Conservation (phyloP, 2,797 vertebrate species). For the Gallinago solitaria region DNA sequence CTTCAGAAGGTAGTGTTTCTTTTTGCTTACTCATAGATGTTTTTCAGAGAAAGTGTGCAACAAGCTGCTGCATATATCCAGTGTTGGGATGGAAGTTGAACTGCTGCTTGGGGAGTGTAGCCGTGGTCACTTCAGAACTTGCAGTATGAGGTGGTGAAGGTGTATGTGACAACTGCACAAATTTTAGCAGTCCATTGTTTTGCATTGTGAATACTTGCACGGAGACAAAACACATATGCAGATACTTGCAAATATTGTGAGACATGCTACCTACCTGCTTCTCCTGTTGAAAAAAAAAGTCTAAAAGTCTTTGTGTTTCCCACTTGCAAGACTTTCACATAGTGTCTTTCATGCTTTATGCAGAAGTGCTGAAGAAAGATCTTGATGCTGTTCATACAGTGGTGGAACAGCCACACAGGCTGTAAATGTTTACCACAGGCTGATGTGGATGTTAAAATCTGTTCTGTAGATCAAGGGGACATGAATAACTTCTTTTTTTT, state of each 20-base stretch:
- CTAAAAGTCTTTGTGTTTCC: neutral
- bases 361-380: neutral
- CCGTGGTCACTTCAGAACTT: neutral
- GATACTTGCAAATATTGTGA: neutral
- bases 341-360: neutral
- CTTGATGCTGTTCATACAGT: neutral
- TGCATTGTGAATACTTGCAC: neutral
- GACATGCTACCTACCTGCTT: neutral
- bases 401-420: neutral
- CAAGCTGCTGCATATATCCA: neutral
- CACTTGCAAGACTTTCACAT: neutral
- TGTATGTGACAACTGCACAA: neutral
- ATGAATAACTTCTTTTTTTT: neutral
- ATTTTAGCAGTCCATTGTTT: neutral
- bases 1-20: neutral
- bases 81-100: neutral
- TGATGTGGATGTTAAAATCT: neutral
- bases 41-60: neutral
- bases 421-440: neutral
- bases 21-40: neutral
- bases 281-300: neutral
- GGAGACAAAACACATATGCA: rapidly evolving
- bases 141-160: neutral
- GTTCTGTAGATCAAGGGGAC: neutral
- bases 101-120: neutral